Conservation (phyloP, 2,797 vertebrate species). For the Knipowitschia caucasica region DNA sequence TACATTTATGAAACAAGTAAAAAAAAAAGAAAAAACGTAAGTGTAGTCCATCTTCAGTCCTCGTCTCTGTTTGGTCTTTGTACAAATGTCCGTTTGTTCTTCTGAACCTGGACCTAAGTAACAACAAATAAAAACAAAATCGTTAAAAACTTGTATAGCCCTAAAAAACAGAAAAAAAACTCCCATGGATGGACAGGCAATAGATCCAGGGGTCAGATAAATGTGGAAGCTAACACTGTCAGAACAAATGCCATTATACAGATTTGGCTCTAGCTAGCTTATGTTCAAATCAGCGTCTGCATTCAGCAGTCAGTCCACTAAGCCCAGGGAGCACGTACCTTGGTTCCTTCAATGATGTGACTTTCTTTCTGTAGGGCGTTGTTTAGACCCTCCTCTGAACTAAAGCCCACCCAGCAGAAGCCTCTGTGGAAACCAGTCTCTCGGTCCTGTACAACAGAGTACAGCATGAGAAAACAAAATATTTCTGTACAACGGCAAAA, state of each 20-base stretch:
- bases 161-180: background rate
- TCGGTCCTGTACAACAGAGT: too few species aligned
- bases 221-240: too few species aligned
- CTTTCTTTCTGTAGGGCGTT: constrained; percentile 83
- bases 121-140: background rate
- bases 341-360: constrained; percentile 84
- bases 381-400: constrained; percentile 71
- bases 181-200: too few species aligned
- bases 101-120: constrained; percentile 79
- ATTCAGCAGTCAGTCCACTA: background rate
- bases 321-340: constrained; percentile 68
- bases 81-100: constrained; percentile 47
- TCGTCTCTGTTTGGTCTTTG: constrained; percentile 45
- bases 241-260: too few species aligned
- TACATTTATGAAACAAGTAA: background rate
- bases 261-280: too few species aligned
- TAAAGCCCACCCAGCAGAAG: constrained; percentile 82
- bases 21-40: background rate
- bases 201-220: too few species aligned
- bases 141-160: too few species aligned
- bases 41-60: constrained; percentile 38
- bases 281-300: too few species aligned
- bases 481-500: background rate
- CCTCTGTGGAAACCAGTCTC: constrained; percentile 89
- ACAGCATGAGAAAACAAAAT: constrained; percentile 3